Percentiles rank a stretch among this genome's conserved stretches.
Evolutionary conservation across 2,797 vertebrate genomes (phyloP).

Genomic region (Agapornis canus): DNA sequence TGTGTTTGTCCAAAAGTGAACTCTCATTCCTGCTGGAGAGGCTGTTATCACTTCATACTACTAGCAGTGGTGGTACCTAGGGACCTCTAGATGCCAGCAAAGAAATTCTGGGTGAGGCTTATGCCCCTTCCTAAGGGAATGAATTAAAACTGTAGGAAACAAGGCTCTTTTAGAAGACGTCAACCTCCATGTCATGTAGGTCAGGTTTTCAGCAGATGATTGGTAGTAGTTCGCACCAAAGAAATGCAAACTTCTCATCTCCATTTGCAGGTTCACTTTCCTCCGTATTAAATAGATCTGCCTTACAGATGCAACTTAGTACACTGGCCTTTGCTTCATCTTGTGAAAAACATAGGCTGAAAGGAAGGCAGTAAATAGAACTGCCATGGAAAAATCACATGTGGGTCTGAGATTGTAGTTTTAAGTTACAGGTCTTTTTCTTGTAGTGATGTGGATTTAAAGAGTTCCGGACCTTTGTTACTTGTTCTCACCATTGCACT

Average conservation of each 20-base stretch:
- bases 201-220: neutral
- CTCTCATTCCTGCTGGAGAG: neutral
- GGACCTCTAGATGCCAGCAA: neutral
- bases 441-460: fast-evolving
- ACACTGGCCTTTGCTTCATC: neutral
- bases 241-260: neutral
- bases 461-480: neutral
- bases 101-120: neutral
- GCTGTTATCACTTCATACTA: neutral
- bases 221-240: neutral
- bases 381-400: neutral
- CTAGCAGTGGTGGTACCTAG: neutral
- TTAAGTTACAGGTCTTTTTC: neutral
- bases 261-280: neutral
- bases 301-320: neutral
- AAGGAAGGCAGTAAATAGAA: neutral
- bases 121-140: neutral
- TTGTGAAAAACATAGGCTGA: neutral
- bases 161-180: neutral
- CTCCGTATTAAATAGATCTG: neutral
- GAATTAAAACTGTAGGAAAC: neutral
- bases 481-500: neutral
- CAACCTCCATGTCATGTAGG: fast-evolving
- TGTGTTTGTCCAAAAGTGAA: neutral
- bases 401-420: neutral